Percentiles rank a stretch among this genome's conserved stretches.
Conservation (phyloP, 1,140 invertebrate genomes). For the Conus ventricosus region DNA sequence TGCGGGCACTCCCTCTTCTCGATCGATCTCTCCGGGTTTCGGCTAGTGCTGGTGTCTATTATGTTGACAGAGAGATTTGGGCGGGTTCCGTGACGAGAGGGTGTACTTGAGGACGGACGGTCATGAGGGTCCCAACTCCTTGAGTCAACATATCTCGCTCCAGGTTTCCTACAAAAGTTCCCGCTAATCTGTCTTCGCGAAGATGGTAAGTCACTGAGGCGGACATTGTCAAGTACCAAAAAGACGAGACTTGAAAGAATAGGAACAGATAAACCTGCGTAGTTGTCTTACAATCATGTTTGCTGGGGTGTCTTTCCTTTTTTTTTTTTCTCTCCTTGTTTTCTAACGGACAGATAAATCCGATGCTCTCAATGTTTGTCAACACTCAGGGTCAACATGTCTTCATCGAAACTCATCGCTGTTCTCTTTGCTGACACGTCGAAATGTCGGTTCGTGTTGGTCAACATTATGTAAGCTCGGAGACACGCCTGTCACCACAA, state of each 20-base stretch:
- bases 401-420: neutral
- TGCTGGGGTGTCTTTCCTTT: too few species aligned
- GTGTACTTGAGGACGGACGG: conserved; percentile 9
- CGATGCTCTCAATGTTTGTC: too few species aligned
- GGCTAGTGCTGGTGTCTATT: conserved; percentile 90
- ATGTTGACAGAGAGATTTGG: conserved; percentile 79
- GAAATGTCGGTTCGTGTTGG: neutral
- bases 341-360: neutral
- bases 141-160: conserved; percentile 13
- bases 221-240: neutral
- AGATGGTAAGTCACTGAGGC: conserved; percentile 4
- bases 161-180: conserved; percentile 32
- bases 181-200: conserved; percentile 31
- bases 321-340: neutral
- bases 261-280: neutral
- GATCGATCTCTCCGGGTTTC: conserved; percentile 69
- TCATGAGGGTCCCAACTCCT: neutral
- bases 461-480: neutral
- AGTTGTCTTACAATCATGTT: neutral
- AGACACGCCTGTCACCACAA: neutral
- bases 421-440: neutral
- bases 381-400: neutral
- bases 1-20: conserved; percentile 58
- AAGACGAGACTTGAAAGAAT: neutral
- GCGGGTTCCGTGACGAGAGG: neutral